Percentiles rank a stretch among this genome's conserved stretches.
Evolutionary conservation across 2,888 invertebrate species (phyloP).

Genomic region (Stenchaetothrips biformis): DNA sequence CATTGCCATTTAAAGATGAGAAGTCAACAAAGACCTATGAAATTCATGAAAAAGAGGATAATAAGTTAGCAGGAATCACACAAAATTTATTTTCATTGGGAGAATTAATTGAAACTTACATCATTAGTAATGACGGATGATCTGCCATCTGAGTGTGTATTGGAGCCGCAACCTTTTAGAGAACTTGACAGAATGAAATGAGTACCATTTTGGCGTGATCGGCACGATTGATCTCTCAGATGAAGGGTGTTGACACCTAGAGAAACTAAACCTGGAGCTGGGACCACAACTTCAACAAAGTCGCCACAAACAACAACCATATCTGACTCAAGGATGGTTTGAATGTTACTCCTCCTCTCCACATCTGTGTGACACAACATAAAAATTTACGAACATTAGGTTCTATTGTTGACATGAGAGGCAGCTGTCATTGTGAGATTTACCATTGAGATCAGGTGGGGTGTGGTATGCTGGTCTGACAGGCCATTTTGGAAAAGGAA

Average conservation of each 20-base stretch:
- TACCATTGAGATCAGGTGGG: too few relatives aligned
- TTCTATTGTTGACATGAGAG: too few relatives aligned
- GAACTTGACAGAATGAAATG: not conserved
- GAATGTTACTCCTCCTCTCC: not conserved
- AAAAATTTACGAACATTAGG: not conserved
- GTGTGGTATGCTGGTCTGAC: too few relatives aligned
- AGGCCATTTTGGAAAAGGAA: too few relatives aligned
- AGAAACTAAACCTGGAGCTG: not conserved
- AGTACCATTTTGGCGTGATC: not conserved
- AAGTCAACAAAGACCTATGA: not conserved
- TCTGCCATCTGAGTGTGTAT: not conserved
- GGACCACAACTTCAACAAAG: not conserved
- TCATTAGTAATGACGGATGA: not conserved
- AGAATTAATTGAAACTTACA: not conserved
- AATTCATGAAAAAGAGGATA: not conserved
- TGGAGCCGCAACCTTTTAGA: not conserved
- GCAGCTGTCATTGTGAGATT: too few relatives aligned
- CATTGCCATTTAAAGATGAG: not conserved
- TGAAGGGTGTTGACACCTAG: not conserved
- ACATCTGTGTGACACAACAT: not conserved
- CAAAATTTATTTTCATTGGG: too few relatives aligned
- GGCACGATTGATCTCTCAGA: not conserved
- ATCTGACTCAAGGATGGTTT: not conserved
- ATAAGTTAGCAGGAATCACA: not conserved
- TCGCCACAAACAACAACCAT: not conserved